Evolutionary conservation across 1,140 invertebrate genomes (phyloP).

Genomic region (Bombus terrestris): DNA sequence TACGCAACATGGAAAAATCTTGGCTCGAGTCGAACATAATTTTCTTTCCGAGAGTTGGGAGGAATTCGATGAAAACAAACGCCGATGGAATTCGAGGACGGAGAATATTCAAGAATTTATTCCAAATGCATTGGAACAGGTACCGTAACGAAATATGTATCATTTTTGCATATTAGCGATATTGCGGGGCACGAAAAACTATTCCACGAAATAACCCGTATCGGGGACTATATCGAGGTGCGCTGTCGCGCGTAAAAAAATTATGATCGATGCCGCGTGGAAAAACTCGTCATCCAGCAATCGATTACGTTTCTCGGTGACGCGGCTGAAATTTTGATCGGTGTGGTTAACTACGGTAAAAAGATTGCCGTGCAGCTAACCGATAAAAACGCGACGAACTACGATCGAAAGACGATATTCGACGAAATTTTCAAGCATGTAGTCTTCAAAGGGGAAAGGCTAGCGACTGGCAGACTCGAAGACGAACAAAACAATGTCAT

Average conservation of each 20-base stretch:
- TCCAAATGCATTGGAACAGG: not conserved
- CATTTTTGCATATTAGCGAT: slow-evolving; percentile 2
- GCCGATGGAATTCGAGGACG: not conserved
- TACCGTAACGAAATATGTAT: not conserved
- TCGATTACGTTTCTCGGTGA: slow-evolving; percentile 25
- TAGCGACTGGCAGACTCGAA: not conserved
- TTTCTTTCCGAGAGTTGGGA: not conserved
- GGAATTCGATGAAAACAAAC: not conserved
- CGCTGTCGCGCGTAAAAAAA: slow-evolving; percentile 20
- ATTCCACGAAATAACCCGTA: not conserved
- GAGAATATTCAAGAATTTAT: not conserved
- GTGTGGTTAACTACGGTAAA: not conserved
- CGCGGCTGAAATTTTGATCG: slow-evolving; percentile 11
- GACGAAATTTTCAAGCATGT: not conserved
- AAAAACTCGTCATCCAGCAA: slow-evolving; percentile 21
- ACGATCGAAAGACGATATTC: not conserved
- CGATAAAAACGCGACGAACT: not conserved
- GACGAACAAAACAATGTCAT: not conserved
- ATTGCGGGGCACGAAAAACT: not conserved
- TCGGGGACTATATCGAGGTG: not conserved
- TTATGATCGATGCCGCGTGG: slow-evolving; percentile 31
- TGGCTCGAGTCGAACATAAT: not conserved
- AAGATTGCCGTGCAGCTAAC: not conserved
- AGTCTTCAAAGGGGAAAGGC: not conserved
- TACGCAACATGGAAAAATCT: not conserved